Evolutionary conservation across 1,140 invertebrate genomes (phyloP).

Genomic region (Cardiocondyla obscurior): DNA sequence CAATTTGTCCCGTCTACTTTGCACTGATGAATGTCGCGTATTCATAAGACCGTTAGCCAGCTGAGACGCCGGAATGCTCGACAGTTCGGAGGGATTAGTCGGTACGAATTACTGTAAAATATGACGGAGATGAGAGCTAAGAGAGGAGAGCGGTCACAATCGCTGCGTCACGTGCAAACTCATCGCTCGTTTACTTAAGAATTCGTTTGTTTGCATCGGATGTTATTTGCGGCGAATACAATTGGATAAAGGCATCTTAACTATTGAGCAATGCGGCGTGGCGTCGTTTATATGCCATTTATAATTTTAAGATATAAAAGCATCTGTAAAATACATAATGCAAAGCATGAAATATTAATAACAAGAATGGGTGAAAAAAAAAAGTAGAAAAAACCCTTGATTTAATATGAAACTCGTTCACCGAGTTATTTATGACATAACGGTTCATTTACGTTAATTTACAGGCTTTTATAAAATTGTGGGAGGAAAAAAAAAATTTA

Average conservation of each 20-base stretch:
- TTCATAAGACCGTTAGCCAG: conserved; percentile 7
- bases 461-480: background rate
- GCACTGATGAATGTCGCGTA: conserved; percentile 38
- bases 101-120: conserved; percentile 45
- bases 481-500: background rate
- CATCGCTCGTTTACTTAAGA: background rate
- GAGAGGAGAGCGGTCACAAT: background rate
- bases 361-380: background rate
- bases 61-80: conserved; percentile 26
- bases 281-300: background rate
- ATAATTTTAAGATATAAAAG: background rate
- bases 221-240: conserved; percentile 36
- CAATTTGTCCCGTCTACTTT: conserved; percentile 49
- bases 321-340: background rate
- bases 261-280: background rate
- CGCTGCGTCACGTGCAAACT: conserved; percentile 10
- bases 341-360: background rate
- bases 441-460: background rate
- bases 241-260: background rate
- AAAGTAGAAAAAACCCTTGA: too few species aligned
- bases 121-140: background rate
- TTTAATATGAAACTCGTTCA: background rate
- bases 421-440: background rate
- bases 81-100: conserved; percentile 31
- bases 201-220: conserved; percentile 17